Conservation (phyloP, 2,797 vertebrate genomes). For the Lophius americanus region DNA sequence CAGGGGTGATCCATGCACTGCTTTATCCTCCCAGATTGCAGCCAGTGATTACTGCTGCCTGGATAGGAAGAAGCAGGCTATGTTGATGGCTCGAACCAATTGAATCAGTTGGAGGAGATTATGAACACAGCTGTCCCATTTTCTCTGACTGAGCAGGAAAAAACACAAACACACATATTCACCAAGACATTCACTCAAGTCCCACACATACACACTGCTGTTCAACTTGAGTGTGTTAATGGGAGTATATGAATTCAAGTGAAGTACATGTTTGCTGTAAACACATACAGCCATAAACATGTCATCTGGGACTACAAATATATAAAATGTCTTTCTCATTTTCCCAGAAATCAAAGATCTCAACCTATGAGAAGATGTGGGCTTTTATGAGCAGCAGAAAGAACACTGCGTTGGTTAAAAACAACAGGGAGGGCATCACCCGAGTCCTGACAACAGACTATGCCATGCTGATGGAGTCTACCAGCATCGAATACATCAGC, state of each 20-base stretch:
- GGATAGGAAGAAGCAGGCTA: conserved; percentile 67
- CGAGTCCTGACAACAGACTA: conserved; percentile 96
- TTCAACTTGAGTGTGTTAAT: conserved; percentile 32
- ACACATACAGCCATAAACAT: not conserved
- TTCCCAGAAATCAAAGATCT: conserved; percentile 95
- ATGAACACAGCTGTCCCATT: conserved; percentile 80
- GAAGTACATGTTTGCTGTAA: conserved; percentile 3
- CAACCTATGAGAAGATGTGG: conserved; percentile 99
- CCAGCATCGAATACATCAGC: conserved; percentile 97
- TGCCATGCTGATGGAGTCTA: conserved; percentile 98
- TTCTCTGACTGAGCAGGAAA: conserved; percentile 59
- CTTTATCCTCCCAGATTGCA: conserved; percentile 78
- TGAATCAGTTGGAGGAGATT: conserved; percentile 83
- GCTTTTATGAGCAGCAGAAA: conserved; percentile 97
- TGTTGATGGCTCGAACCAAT: conserved; percentile 78
- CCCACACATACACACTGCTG: conserved; percentile 18
- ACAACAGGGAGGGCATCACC: conserved; percentile 93
- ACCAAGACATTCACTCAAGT: conserved; percentile 13
- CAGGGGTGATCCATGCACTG: conserved; percentile 64
- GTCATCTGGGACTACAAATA: not conserved
- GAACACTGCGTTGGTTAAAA: conserved; percentile 92
- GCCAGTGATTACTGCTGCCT: conserved; percentile 77
- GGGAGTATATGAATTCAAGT: conserved; percentile 9
- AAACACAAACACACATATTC: conserved; percentile 23
- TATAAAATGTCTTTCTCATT: not conserved